Conservation (phyloP, 2,888 invertebrate species). For the Amphiduros pacificus region DNA sequence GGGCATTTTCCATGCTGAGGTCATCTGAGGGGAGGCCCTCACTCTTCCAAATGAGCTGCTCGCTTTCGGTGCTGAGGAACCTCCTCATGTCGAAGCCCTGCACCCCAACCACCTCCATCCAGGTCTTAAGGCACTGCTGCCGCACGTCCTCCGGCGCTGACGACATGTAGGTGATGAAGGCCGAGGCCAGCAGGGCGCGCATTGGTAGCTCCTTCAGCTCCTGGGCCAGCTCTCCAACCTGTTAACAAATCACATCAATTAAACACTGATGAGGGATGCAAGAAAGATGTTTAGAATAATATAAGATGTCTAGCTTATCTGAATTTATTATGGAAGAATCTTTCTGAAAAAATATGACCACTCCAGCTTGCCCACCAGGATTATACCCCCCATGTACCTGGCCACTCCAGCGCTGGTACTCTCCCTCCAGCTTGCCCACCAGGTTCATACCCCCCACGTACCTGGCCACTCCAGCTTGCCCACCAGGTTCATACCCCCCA, state of each 20-base stretch:
- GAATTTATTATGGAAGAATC: no score
- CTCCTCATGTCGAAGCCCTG: constrained; percentile 55
- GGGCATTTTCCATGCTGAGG: constrained; percentile 79
- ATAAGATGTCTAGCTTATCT: no score
- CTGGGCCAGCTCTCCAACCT: constrained; percentile 63
- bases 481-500: no score
- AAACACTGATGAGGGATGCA: no score
- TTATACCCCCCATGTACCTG: no score
- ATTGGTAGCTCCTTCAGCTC: constrained; percentile 70
- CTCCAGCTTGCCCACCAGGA: no score
- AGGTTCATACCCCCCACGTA: no score
- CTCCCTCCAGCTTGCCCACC: constrained; percentile 83
- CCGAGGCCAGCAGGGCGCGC: constrained; percentile 74
- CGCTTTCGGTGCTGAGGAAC: constrained; percentile 72
- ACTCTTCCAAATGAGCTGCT: constrained; percentile 81
- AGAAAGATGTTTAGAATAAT: no score
- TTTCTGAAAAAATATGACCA: no score
- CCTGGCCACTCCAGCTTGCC: constrained; percentile 77
- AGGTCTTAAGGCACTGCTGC: constrained; percentile 61
- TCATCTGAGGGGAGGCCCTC: constrained; percentile 81
- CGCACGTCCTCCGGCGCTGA: constrained; percentile 73
- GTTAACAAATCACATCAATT: no score
- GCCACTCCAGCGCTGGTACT: constrained; percentile 83
- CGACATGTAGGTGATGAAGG: constrained; percentile 77
- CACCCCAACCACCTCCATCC: constrained; percentile 56